Evolutionary conservation across 2,888 invertebrate species (phyloP), one percentile per base, ranked within the genome.

Genomic region (Rambutsinella grinnellia): DNA sequence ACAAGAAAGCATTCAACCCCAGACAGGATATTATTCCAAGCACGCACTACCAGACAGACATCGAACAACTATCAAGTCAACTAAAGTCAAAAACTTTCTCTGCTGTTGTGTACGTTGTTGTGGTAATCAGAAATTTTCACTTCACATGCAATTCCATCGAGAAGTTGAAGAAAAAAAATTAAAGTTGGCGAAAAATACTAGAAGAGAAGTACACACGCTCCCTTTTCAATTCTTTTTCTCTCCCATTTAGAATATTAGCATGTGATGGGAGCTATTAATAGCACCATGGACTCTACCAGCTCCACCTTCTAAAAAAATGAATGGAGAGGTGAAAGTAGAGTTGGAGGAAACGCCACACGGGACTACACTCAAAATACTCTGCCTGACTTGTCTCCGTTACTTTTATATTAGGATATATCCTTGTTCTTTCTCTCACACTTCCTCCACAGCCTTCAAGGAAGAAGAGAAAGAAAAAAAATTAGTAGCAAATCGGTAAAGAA

Each of bases 51-150:
- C 74, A 74, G 58, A 66, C 74, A 66, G 65, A 56, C 75, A 68
- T 68, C 63, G 62, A 56, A 51, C 68, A 75, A 75, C 67, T 68
- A 75, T 58, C 76, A 49, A 56, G 56, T 56, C 56, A 49, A 49
- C 49, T 19, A 5, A 68, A 69, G 62, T 63, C 66, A 60, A 65
- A 63, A 28, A 69, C 13, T 28, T 56, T 56, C 13, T 62, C 26
- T 49, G 24, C 13, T 66, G 19, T 44, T 17, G 17, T 17, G 17
- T 62, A 27, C 28, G 49, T 60, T 49, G 47, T 61, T 61, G 23
- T 68, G 46, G 68, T 56, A 76, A 76, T 76, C 68, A 63, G 68
- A 56, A 63, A 69, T 68, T 76, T 69, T 69, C 76, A 76, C 68
- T 69, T 49, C 46, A 51, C 76, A 69, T 76, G 63, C 61, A 63